Percentiles rank a stretch among this genome's conserved stretches.
Evolutionary conservation across 2,113 vertebrate genomes (phyloP).

Genomic region (Pseudopipra pipra): DNA sequence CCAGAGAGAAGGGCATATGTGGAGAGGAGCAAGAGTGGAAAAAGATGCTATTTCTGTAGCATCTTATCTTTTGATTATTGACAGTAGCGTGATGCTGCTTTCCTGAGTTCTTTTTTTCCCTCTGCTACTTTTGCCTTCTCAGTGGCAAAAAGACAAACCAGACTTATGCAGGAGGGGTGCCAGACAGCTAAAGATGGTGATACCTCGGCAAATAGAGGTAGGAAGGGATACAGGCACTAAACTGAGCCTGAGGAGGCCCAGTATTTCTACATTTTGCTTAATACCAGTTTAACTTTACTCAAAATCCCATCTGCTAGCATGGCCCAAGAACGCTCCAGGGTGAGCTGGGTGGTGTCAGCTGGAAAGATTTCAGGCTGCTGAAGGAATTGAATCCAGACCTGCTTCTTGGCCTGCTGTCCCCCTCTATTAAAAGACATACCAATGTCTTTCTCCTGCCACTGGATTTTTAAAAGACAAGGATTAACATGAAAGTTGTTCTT

Average conservation of each 20-base stretch:
- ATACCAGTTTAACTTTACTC: neutral
- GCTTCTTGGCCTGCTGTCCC: neutral
- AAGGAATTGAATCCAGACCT: neutral
- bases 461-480: neutral
- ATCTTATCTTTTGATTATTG: neutral
- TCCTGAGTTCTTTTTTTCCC: neutral
- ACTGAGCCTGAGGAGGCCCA: neutral
- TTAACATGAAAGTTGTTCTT: neutral
- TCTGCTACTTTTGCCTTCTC: neutral
- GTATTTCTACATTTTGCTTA: neutral
- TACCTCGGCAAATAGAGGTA: neutral
- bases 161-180: neutral
- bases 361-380: neutral
- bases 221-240: neutral
- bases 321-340: neutral
- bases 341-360: neutral
- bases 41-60: neutral
- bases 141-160: neutral
- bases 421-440: neutral
- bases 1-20: neutral
- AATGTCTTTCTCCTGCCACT: neutral
- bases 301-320: neutral
- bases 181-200: neutral
- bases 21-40: neutral
- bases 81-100: neutral